Percentiles rank a stretch among this genome's conserved stretches.
Evolutionary conservation across 2,113 vertebrate genomes (phyloP).

Genomic region (Chamaetylas fuelleborni): DNA sequence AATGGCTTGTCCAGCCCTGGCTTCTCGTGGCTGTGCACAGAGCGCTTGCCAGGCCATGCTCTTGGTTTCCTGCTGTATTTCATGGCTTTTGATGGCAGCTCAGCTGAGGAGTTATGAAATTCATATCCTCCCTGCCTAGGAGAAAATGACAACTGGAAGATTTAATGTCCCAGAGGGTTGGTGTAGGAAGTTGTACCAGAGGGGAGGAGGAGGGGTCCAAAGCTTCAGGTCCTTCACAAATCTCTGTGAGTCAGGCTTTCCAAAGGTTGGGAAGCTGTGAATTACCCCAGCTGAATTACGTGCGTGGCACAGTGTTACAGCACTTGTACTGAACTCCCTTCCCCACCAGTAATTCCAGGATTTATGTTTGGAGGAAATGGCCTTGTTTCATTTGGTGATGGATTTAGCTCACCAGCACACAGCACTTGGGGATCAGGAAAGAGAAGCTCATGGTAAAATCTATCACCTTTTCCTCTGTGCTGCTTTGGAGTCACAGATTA

Average conservation of each 20-base stretch:
- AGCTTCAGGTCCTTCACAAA: slow-evolving; percentile 1
- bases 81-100: slow-evolving; percentile 61
- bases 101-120: slow-evolving; percentile 64
- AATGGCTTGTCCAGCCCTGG: neutral
- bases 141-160: slow-evolving; percentile 65
- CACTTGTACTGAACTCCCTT: neutral
- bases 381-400: neutral
- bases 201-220: neutral
- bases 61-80: slow-evolving; percentile 70
- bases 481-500: neutral
- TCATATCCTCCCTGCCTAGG: slow-evolving; percentile 68
- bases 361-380: neutral
- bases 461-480: neutral
- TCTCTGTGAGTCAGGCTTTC: neutral
- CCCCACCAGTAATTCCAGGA: neutral
- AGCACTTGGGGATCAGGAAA: neutral
- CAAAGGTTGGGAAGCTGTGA: neutral
- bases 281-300: neutral
- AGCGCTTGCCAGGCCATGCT: neutral
- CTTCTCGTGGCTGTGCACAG: neutral
- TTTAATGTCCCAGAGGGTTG: slow-evolving; percentile 66
- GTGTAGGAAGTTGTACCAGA: slow-evolving; percentile 43
- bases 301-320: neutral
- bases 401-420: neutral
- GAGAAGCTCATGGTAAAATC: neutral